Percentiles rank a stretch among this genome's conserved stretches.
Evolutionary conservation across 2,797 vertebrate species (phyloP).

Genomic region (Urocyon cinereoargenteus): DNA sequence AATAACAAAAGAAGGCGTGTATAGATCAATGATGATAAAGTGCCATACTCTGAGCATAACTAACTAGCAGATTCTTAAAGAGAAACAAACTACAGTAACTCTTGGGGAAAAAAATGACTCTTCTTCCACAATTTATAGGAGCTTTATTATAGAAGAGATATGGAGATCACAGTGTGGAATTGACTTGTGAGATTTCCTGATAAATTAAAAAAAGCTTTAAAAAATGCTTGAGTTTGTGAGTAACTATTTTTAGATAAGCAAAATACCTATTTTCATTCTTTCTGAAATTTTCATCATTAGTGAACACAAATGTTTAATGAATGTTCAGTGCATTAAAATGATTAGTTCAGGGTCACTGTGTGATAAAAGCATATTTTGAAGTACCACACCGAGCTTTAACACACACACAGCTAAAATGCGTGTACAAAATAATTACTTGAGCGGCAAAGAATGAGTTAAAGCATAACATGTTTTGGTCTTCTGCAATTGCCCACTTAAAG

Average conservation of each 20-base stretch:
- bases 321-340: neutral
- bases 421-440: neutral
- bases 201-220: neutral
- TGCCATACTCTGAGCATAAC: neutral
- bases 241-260: conserved; percentile 36
- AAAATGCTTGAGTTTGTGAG: neutral
- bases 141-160: neutral
- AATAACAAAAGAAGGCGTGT: neutral
- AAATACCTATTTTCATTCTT: neutral
- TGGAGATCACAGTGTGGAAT: neutral
- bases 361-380: conserved; percentile 39
- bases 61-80: neutral
- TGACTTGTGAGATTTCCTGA: neutral
- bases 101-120: neutral
- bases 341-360: neutral
- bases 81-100: neutral
- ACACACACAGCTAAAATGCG: neutral
- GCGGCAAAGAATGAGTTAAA: neutral
- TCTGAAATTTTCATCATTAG: conserved; percentile 22
- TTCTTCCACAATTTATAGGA: neutral
- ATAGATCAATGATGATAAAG: neutral
- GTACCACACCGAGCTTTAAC: neutral
- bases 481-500: neutral
- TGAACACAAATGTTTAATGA: conserved; percentile 34
- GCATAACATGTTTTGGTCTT: neutral